Evolutionary conservation across 2,113 vertebrate species (phyloP), one percentile per base, ranked within the genome.

Genomic region (Pica pica): DNA sequence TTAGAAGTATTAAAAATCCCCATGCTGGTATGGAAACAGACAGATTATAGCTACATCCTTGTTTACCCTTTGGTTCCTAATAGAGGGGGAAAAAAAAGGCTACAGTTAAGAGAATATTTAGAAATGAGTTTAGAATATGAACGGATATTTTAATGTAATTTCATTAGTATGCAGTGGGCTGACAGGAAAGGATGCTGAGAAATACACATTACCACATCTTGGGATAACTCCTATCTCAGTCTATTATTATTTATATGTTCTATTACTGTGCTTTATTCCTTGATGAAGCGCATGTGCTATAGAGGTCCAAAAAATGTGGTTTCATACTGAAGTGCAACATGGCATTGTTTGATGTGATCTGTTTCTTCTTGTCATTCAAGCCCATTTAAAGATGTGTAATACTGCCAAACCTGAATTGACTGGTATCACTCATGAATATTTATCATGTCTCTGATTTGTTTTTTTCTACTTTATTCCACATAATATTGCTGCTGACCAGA

Each of bases 351-450:
- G 64, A 26, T 80, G n/a, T 63, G 55, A 81, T 41, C 42, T 74
- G 59, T 15, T 87, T 94, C 70, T 77, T 42, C 65, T 61, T 77
- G 49, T 61, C 47, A 78, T 81, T 87, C 70, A 82, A 94, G 31
- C 57, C 33, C 42, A 24, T 79, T 87, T 93, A 77, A 95, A 84
- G 37, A 53, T 24, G 23, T 47, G 27, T 63, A 41, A 35, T 68
- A 69, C 49, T 91, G 92, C 60, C 77, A 96, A 91, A 57, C 31
- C 57, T 61, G 69, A 73, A 75, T 56, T 92, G 56, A 93, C 57
- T 81, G 55, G 16, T 65, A 61, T 68, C 16, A 20, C 42, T 93
- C 49, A 87, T 77, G 65, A 94, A 91, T 95, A 91, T 95, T 96
- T 79, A 90, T 92, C 33, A 57, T 19, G 18, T 39, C 55, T 90